Evolutionary conservation across 2,113 vertebrate species (phyloP), one percentile per base, ranked within the genome.

Genomic region (Cricetomys ansorgei): DNA sequence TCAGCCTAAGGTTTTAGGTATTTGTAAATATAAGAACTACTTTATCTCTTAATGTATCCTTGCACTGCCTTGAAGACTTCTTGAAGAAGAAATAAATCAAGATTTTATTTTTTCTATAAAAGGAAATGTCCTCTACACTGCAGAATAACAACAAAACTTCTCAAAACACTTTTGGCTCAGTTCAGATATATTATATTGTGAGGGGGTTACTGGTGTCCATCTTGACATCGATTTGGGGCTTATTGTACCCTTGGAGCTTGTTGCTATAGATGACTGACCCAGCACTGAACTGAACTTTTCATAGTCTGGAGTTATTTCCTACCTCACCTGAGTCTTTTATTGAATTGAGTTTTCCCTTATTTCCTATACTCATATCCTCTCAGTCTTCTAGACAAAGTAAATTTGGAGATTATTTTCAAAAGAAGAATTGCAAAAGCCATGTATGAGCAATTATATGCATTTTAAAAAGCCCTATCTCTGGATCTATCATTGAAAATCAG

Each of bases 91-190:
- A 86, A 95, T 29, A 57, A 27, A 91, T 5, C 23, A 6, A 31
- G 12, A 76, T 94, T 86, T 95, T 92, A 77, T 65, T 94, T 96
- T 95, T 87, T n/a, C 55, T 69, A n/a, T 93, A 59, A 87, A 96
- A 89, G 69, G 88, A 92, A 92, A 92, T 90, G 89, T 94, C 83
- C 75, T 25, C 48, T 73, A 88, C 67, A 50, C 69, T 87, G 92
- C 57, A 90, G 73, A 88, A 79, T 50, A 95, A 92, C 29, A 95
- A 59, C 29, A 94, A 88, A 95, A 73, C 34, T 95, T 40, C 37
- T 37, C 62, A 48, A 19, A 91, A 85, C 91, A 79, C 79, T 95
- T 88, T 92, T 95, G 75, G 55, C 43, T 92, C 94, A 84, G 37
- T 83, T 89, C 91, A 79, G 64, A 31, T 95, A 88, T 79, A 34